Conservation (phyloP, 2,888 invertebrate genomes). For the Drosophila aldrichi region DNA sequence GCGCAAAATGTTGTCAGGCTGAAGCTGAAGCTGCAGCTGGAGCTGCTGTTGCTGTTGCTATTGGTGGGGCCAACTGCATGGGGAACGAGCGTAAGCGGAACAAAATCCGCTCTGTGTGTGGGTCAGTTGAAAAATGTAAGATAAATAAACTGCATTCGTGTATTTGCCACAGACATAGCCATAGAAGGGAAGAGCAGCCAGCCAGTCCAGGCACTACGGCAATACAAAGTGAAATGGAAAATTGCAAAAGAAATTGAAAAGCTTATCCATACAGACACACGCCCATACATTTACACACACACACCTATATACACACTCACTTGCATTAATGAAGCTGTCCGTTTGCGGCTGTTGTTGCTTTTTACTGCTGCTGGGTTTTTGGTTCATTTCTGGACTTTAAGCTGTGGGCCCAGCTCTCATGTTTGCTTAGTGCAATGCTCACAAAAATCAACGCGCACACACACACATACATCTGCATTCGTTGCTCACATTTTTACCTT, state of each 20-base stretch:
- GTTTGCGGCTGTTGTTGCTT: slow-evolving; percentile 48
- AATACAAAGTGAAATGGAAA: slow-evolving; percentile 70
- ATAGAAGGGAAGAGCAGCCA: slow-evolving; percentile 19
- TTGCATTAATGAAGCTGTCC: slow-evolving; percentile 67
- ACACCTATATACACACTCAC: neutral
- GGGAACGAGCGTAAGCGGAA: neutral
- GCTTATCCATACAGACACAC: slow-evolving; percentile 43
- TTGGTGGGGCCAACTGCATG: neutral
- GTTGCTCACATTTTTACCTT: neutral
- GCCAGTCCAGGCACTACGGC: slow-evolving; percentile 18
- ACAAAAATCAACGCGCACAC: slow-evolving; percentile 28
- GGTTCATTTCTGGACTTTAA: slow-evolving; percentile 51
- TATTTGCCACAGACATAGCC: slow-evolving; percentile 40
- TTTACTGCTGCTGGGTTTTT: slow-evolving; percentile 26
- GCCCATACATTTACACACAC: slow-evolving; percentile 15
- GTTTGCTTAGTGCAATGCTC: slow-evolving; percentile 44
- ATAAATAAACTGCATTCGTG: slow-evolving; percentile 64
- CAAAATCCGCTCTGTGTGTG: slow-evolving; percentile 36
- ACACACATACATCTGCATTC: neutral
- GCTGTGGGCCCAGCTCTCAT: slow-evolving; percentile 26
- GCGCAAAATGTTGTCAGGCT: slow-evolving; percentile 63
- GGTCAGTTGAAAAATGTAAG: slow-evolving; percentile 71
- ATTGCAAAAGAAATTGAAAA: slow-evolving; percentile 71
- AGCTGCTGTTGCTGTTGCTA: neutral
- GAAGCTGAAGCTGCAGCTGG: neutral